phyloP scores from a whole-genome alignment of 2,888 invertebrate genomes.

The Acanthococcus lagerstroemiae region DNA sequence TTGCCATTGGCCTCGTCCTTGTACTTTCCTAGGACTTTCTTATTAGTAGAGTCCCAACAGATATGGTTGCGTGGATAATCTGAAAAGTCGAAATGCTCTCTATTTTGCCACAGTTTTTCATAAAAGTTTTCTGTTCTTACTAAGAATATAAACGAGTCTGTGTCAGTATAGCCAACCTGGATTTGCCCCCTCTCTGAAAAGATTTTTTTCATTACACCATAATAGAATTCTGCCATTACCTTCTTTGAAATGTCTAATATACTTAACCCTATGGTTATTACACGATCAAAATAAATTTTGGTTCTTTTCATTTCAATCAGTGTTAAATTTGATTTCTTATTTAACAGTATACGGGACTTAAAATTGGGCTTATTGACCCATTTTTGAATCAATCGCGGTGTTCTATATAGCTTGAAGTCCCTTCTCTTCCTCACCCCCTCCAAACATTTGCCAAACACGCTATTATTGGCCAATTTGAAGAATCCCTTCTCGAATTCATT shows the following conservation, averaged over 20 bases:
- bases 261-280: slow-evolving; percentile 17
- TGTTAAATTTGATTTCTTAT: slow-evolving; percentile 14
- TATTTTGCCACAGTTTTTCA: neutral
- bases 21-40: neutral
- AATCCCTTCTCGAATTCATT: slow-evolving; percentile 42
- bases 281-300: neutral
- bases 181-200: slow-evolving; percentile 1
- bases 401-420: slow-evolving; percentile 49
- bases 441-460: slow-evolving; percentile 41
- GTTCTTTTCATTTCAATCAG: slow-evolving; percentile 4
- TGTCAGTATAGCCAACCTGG: slow-evolving; percentile 4
- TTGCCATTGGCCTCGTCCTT: neutral
- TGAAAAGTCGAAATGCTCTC: neutral
- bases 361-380: slow-evolving; percentile 40
- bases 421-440: slow-evolving; percentile 37
- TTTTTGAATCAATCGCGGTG: neutral
- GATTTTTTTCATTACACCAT: slow-evolving; percentile 19
- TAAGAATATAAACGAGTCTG: slow-evolving; percentile 19
- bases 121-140: slow-evolving; percentile 27
- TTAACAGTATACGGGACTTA: no score
- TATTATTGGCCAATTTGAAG: slow-evolving; percentile 42
- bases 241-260: slow-evolving; percentile 31
- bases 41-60: neutral
- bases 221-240: slow-evolving; percentile 29
- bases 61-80: neutral